Base-by-base conservation (phyloP, 1,140 invertebrate species). In the Pinna nobilis region DNA sequence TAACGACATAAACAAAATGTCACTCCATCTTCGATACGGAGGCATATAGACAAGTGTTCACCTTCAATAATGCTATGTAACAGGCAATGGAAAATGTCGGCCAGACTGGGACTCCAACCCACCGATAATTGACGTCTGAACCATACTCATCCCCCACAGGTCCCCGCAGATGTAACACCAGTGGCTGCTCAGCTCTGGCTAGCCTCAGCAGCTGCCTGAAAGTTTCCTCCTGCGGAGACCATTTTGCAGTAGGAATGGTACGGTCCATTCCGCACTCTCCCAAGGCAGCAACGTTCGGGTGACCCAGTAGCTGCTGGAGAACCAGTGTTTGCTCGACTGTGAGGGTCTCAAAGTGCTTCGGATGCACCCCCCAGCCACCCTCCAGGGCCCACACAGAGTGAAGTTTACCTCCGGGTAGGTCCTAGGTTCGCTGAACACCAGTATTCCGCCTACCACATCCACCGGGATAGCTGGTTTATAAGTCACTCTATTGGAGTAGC, bases 321-420 rank as follows among this genome's bases (percentile, higher is more conserved):
- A 41, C 15, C 33, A 41, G 32, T 20, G 18, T 20, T 39, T 44
- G 37, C 15, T 61, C 59, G 3, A 35, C 20, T 37, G 67, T 37
- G 2, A 50, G 18, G 2, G 28, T 37, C 5, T 11, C 28, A 13
- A 47, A 25, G 7, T 59, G 39, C 55, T 69, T 69, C 28, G 66
- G 66, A 32, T 69, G 66, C 13, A 69, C 23, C 5, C 55, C 67
- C 7, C 44, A 7, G 67, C 28, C 30, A 70, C 57, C 51, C 44
- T 70, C 67, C 44, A 61, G 35, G n/a, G 57, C 41, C 44, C 57
- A 32, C 61, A n/a, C 37, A 61, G 28, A 44, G 1, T 28, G 20
- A 70, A 70, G 20, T 32, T 28, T 15, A 53, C 20, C 3, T 63
- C 35, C 9, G 69, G 69, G 55, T 64, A 63, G 0, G 69, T 63